Evolutionary conservation across 2,888 invertebrate species (phyloP).

Genomic region (Sarcophaga variegata): DNA sequence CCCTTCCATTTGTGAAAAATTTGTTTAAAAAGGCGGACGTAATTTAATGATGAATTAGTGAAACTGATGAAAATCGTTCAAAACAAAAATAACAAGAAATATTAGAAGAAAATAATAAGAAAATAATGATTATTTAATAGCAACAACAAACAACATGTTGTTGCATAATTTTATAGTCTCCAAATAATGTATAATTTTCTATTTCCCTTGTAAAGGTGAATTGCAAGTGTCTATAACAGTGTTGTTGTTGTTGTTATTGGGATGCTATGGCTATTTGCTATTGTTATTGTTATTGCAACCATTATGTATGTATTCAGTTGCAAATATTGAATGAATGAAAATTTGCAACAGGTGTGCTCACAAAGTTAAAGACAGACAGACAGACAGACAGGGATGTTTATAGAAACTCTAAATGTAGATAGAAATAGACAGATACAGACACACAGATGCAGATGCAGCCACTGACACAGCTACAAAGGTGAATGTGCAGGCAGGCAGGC

Average conservation of each 20-base stretch:
- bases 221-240: slow-evolving; percentile 23
- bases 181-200: slow-evolving; percentile 60
- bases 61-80: background rate
- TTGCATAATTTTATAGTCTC: slow-evolving; percentile 56
- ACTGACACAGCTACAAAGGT: background rate
- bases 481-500: background rate
- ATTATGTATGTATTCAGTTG: slow-evolving; percentile 54
- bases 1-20: too few species aligned
- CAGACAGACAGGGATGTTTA: slow-evolving; percentile 9
- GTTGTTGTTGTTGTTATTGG: slow-evolving; percentile 23
- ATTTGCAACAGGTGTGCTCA: slow-evolving; percentile 69
- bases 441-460: background rate
- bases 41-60: background rate
- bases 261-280: background rate
- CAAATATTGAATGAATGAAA: slow-evolving; percentile 63
- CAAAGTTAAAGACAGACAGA: slow-evolving; percentile 8
- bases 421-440: slow-evolving; percentile 35
- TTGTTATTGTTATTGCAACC: slow-evolving; percentile 45
- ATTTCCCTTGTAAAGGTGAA: slow-evolving; percentile 51
- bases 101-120: slow-evolving; percentile 9
- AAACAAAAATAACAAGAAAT: slow-evolving; percentile 17
- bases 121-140: slow-evolving; percentile 37
- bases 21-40: background rate
- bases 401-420: slow-evolving; percentile 35
- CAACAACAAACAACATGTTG: background rate